Base-by-base conservation (phyloP, 2,888 invertebrate species). In the Lottia scabra region DNA sequence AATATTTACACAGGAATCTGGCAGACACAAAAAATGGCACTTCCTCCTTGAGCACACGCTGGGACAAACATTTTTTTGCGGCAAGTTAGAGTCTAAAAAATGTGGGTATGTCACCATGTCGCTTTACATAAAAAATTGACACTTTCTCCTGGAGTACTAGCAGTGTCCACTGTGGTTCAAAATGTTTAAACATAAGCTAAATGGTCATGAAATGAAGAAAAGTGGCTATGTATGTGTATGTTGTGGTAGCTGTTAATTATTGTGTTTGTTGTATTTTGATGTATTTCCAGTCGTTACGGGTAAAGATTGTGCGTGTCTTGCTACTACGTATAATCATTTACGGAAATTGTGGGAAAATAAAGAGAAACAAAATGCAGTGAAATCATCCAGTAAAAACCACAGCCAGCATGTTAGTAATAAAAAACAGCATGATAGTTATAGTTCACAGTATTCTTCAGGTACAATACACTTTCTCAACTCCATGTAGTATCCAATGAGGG, bases 331-430 rank as follows among this genome's bases (percentile, higher is more conserved):
- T 84, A 88, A 86, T 84, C 88, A 89, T 80, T 81, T 89, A 75
- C 87, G 86, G 75, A 84, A 86, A 75, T 84, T 89, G 69, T 89
- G 89, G 89, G 88, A 88, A 76, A 87, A 87, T 79, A 87, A 87
- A 75, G 85, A 86, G 64, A 86, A 87, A 72, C 84, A 77, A 78
- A 73, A 72, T 46, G 67, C 65, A 12, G 19, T 23, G 12, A 56
- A 56, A 23, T 19, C 56, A 23, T 12, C 19, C 8, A 19, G 19
- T 10, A 23, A 56, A 19, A 76, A 76, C 38, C 73, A 74, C 65
- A 75, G 73, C 45, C 78, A 78, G 67, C 75, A 75, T 68, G 74
- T 68, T 43, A 63, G 71, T 63, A 70, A n/a, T 71, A 38, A 38
- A 38, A 38, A 38, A 38, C 56, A 56, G 23, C 56, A 56, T 19